Evolutionary conservation across 2,888 invertebrate genomes (phyloP).

Genomic region (Trissoscelio sp.): DNA sequence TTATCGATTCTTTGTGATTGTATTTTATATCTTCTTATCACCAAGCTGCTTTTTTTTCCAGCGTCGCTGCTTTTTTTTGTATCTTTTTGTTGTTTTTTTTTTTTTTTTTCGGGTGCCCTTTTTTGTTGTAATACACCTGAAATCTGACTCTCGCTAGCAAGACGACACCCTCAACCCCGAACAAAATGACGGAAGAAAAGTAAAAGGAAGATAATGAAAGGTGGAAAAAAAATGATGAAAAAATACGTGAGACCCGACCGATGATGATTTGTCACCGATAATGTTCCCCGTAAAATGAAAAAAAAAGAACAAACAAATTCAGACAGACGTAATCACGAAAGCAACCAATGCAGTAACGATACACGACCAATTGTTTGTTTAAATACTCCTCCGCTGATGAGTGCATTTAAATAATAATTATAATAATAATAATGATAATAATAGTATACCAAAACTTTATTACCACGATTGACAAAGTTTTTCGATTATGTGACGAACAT

Average conservation of each 20-base stretch:
- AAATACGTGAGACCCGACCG: too few relatives aligned
- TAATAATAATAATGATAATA: slow-evolving; percentile 45
- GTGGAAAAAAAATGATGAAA: background rate
- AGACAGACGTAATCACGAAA: slow-evolving; percentile 27
- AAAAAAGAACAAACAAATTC: background rate
- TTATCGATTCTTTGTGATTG: slow-evolving; percentile 49
- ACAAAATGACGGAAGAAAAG: slow-evolving; percentile 39
- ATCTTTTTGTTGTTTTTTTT: slow-evolving; percentile 10
- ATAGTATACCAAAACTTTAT: slow-evolving; percentile 5
- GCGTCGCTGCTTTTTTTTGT: slow-evolving; percentile 11
- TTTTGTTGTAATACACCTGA: slow-evolving; percentile 56
- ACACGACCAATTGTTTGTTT: slow-evolving; percentile 55
- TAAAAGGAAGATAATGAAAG: slow-evolving; percentile 20
- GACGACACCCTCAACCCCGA: slow-evolving; percentile 42
- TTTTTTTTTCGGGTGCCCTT: slow-evolving; percentile 14
- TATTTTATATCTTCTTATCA: slow-evolving; percentile 40
- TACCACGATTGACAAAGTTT: background rate
- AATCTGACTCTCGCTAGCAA: slow-evolving; percentile 54
- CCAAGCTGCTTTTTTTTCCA: slow-evolving; percentile 7
- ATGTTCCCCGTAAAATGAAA: slow-evolving; percentile 46
- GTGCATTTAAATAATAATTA: slow-evolving; percentile 63
- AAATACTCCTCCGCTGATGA: slow-evolving; percentile 60
- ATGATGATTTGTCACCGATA: slow-evolving; percentile 29
- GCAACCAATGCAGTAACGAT: slow-evolving; percentile 38
- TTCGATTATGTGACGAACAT: slow-evolving; percentile 5